Conservation (phyloP, 35 echinoderm and acorn worm genomes). For the Stichopus chloronotus region DNA sequence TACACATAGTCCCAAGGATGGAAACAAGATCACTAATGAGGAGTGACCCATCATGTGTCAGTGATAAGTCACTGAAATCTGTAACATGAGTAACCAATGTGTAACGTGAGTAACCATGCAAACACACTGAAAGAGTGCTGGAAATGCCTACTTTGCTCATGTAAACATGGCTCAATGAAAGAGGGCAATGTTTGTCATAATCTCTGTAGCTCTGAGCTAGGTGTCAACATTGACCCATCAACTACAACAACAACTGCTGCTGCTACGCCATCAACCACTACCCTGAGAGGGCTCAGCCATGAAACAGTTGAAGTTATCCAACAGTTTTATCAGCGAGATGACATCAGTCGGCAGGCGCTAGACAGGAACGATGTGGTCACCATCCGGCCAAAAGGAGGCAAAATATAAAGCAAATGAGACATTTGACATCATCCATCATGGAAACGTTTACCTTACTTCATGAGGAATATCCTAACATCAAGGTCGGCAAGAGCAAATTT, state of each 20-base stretch:
- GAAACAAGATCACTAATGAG: not conserved
- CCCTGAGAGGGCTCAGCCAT: slow-evolving; percentile 28
- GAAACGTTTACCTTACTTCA: slow-evolving; percentile 37
- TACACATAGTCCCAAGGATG: not conserved
- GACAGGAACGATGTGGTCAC: slow-evolving; percentile 32
- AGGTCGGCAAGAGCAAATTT: not conserved
- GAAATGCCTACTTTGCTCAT: slow-evolving; percentile 15
- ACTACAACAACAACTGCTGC: not conserved
- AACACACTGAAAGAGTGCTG: slow-evolving; percentile 39
- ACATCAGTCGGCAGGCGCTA: slow-evolving; percentile 47
- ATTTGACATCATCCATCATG: slow-evolving; percentile 50
- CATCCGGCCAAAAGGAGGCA: not conserved
- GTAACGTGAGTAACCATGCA: slow-evolving; percentile 15
- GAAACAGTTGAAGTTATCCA: not conserved
- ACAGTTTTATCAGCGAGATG: slow-evolving; percentile 50
- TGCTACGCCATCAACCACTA: slow-evolving; percentile 38
- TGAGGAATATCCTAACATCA: slow-evolving; percentile 30
- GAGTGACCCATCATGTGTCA: slow-evolving; percentile 13
- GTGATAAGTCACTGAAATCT: slow-evolving; percentile 31
- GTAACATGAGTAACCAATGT: slow-evolving; percentile 42
- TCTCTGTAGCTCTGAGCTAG: not conserved
- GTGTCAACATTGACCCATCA: slow-evolving; percentile 12
- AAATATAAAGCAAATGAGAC: slow-evolving; percentile 36
- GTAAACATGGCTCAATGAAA: slow-evolving; percentile 10
- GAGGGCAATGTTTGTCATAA: not conserved